phyloP scores from a whole-genome alignment of 30 jellyfish, hydroid and myxozoan species.

The Cassiopea xamachana region DNA sequence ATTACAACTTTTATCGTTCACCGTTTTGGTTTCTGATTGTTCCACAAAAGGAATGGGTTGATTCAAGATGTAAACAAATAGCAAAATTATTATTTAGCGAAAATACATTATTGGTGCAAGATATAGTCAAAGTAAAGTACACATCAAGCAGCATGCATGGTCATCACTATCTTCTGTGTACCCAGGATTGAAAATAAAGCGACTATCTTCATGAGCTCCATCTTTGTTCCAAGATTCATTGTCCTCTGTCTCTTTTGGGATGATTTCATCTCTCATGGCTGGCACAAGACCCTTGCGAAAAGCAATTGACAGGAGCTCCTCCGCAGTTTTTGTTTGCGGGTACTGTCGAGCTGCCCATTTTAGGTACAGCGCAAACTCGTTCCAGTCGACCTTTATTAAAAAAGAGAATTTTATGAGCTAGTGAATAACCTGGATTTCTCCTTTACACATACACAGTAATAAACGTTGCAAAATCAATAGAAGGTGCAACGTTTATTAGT shows the following conservation, averaged over 20 bases:
- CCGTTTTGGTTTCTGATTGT: too few relatives aligned
- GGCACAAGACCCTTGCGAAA: conserved; percentile 86
- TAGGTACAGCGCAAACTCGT: conserved; percentile 77
- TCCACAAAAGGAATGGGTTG: too few relatives aligned
- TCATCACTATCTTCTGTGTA: conserved; percentile 33
- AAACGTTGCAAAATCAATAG: too few relatives aligned
- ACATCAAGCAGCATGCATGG: background rate
- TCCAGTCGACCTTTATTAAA: conserved; percentile 66
- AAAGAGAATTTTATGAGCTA: too few relatives aligned
- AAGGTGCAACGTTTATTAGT: too few relatives aligned
- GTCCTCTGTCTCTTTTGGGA: conserved; percentile 34
- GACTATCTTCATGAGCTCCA: conserved; percentile 31
- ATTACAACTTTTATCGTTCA: too few relatives aligned
- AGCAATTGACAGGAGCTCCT: conserved; percentile 76
- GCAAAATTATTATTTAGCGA: too few relatives aligned
- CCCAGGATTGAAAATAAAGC: conserved; percentile 6
- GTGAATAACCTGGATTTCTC: too few relatives aligned
- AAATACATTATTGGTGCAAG: too few relatives aligned
- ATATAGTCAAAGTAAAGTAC: too few relatives aligned
- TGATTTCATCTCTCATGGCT: conserved; percentile 80
- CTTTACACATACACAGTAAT: too few relatives aligned
- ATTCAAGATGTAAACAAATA: too few relatives aligned
- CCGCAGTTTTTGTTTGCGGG: conserved; percentile 77
- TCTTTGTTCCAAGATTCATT: background rate
- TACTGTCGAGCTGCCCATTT: conserved; percentile 79